Conservation (phyloP, 2,113 vertebrate species). For the Cavia porcellus region DNA sequence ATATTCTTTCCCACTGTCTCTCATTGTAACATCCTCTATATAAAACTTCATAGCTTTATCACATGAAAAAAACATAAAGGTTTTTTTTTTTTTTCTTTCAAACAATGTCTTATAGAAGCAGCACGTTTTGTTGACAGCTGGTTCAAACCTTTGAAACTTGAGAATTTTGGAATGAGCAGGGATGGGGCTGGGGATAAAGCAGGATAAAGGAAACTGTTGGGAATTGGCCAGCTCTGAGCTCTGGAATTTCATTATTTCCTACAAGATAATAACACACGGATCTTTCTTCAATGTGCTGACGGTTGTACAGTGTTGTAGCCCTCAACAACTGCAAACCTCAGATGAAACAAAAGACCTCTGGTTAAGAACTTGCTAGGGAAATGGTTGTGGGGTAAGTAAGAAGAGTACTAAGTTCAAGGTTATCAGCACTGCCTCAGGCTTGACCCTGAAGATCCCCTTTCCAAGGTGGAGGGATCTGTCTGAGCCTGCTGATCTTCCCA, state of each 20-base stretch:
- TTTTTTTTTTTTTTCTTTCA: constrained; percentile 36
- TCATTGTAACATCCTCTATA: background rate
- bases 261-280: background rate
- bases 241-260: background rate
- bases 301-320: background rate
- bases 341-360: background rate
- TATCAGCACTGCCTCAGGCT: background rate
- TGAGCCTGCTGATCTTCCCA: background rate
- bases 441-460: background rate
- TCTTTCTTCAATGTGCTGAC: background rate
- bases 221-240: background rate
- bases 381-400: background rate
- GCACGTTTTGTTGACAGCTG: background rate
- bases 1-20: background rate
- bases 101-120: background rate
- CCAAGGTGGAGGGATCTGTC: background rate
- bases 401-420: background rate
- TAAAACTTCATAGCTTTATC: background rate
- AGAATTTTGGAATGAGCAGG: background rate
- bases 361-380: background rate
- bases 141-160: background rate
- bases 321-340: background rate
- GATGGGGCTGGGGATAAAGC: background rate
- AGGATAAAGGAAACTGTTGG: background rate
- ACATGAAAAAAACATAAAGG: background rate